Evolutionary conservation across 2,797 vertebrate species (phyloP).

Genomic region (Gadopsis marmoratus): DNA sequence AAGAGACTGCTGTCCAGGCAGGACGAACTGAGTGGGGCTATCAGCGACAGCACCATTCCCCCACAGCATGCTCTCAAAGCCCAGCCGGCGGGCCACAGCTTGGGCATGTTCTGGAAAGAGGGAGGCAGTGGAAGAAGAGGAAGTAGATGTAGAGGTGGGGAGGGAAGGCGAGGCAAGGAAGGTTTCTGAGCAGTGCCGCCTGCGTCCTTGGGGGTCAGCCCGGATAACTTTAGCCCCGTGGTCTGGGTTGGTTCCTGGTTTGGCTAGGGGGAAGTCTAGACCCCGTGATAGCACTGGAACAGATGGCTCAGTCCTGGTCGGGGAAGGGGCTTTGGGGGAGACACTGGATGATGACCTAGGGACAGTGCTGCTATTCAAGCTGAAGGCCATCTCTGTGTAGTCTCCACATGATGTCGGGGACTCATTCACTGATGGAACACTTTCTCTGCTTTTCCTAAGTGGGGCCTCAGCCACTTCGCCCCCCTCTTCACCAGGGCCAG

Average conservation of each 20-base stretch:
- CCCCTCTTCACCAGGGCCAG: conserved; percentile 56
- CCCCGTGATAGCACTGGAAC: conserved; percentile 72
- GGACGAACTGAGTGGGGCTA: conserved; percentile 64
- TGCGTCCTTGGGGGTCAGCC: conserved; percentile 83
- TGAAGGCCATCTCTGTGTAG: conserved; percentile 85
- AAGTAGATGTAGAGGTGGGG: conserved; percentile 69
- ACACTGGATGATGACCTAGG: conserved; percentile 64
- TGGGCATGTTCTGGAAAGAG: conserved; percentile 85
- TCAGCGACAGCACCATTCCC: conserved; percentile 76
- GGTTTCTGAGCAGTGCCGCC: conserved; percentile 86
- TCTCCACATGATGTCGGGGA: conserved; percentile 79
- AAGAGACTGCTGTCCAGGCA: conserved; percentile 68
- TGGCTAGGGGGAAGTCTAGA: conserved; percentile 82
- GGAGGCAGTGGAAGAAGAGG: conserved; percentile 79
- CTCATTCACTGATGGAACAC: conserved; percentile 60
- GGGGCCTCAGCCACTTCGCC: conserved; percentile 51
- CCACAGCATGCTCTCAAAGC: conserved; percentile 82
- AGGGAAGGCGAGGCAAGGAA: conserved; percentile 79
- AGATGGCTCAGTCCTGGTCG: conserved; percentile 74
- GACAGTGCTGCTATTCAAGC: conserved; percentile 69
- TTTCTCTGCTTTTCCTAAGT: conserved; percentile 72
- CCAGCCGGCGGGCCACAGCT: conserved; percentile 78
- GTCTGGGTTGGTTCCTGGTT: conserved; percentile 82
- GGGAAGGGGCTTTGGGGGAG: conserved; percentile 78
- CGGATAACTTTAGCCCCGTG: conserved; percentile 85